Conservation (phyloP, 2,888 invertebrate species). For the Melinaea menophilus region DNA sequence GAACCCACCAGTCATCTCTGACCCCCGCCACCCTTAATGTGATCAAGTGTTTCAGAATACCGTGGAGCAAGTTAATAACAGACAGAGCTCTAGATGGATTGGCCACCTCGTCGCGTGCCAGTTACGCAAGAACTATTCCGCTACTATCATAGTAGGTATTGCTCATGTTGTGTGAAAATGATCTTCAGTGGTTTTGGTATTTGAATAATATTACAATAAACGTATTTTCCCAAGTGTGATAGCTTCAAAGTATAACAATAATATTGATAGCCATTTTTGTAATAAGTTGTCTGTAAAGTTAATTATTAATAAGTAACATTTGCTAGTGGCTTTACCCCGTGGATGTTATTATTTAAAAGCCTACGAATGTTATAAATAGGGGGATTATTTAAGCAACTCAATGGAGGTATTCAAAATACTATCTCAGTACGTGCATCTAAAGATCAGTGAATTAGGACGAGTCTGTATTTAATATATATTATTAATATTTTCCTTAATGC, state of each 20-base stretch:
- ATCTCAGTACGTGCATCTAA: no score
- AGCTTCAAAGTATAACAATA: not conserved
- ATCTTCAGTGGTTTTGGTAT: slow-evolving; percentile 8
- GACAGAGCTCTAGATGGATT: slow-evolving; percentile 45
- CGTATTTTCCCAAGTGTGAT: slow-evolving; percentile 5
- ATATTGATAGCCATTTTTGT: no score
- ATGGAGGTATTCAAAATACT: no score
- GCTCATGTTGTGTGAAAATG: slow-evolving; percentile 38
- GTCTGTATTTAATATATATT: no score
- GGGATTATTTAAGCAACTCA: no score
- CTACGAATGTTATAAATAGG: no score
- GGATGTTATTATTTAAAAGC: no score
- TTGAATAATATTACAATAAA: slow-evolving; percentile 34
- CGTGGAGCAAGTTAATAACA: slow-evolving; percentile 34
- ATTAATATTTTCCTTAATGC: no score
- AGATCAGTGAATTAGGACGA: no score
- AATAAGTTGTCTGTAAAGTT: no score
- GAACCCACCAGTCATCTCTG: slow-evolving; percentile 45
- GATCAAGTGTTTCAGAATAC: slow-evolving; percentile 15
- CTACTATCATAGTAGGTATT: slow-evolving; percentile 41
- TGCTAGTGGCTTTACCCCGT: no score
- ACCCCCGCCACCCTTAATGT: slow-evolving; percentile 37
- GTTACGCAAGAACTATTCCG: slow-evolving; percentile 46
- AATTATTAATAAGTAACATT: no score
- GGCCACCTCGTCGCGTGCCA: slow-evolving; percentile 45